phyloP scores from a whole-genome alignment of 2,888 invertebrate species.

The Drosophila austrosaltans region DNA sequence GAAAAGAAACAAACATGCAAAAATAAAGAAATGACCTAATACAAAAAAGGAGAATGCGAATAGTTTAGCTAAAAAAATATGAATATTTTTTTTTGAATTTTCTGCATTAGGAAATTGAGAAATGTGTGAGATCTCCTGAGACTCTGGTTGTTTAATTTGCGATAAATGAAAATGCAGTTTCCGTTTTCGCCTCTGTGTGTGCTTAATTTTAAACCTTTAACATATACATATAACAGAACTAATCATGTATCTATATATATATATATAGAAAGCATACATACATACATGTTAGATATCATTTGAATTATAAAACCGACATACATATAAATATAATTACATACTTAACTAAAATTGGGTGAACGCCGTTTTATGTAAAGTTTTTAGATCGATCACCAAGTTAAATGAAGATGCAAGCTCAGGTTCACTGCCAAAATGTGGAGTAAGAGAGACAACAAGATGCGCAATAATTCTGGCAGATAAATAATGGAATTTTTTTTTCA shows the following conservation, averaged over 20 bases:
- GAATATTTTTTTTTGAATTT: background rate
- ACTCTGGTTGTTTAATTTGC: slow-evolving; percentile 7
- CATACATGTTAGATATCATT: slow-evolving; percentile 27
- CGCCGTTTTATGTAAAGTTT: slow-evolving; percentile 59
- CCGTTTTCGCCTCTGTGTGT: slow-evolving; percentile 8
- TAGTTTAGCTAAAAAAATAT: background rate
- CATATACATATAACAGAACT: background rate
- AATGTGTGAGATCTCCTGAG: slow-evolving; percentile 3
- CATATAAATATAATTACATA: slow-evolving; percentile 32
- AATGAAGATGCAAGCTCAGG: slow-evolving; percentile 79
- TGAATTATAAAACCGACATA: slow-evolving; percentile 35
- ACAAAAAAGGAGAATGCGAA: background rate
- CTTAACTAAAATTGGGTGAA: slow-evolving; percentile 22
- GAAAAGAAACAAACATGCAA: background rate
- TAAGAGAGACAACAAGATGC: slow-evolving; percentile 54
- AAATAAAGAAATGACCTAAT: background rate
- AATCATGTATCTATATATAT: background rate
- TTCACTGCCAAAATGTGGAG: slow-evolving; percentile 82
- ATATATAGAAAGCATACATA: background rate
- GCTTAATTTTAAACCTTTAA: slow-evolving; percentile 6
- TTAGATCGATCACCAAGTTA: slow-evolving; percentile 62
- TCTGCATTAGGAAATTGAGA: slow-evolving; percentile 4
- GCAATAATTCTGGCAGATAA: slow-evolving; percentile 36
- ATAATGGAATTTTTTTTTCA: slow-evolving; percentile 15
- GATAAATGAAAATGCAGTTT: background rate